These are phyloP conservation scores for Drosophila repleta DNA, from an alignment of 1,140 invertebrate genomes.

Conservation along the genomic window DNA sequence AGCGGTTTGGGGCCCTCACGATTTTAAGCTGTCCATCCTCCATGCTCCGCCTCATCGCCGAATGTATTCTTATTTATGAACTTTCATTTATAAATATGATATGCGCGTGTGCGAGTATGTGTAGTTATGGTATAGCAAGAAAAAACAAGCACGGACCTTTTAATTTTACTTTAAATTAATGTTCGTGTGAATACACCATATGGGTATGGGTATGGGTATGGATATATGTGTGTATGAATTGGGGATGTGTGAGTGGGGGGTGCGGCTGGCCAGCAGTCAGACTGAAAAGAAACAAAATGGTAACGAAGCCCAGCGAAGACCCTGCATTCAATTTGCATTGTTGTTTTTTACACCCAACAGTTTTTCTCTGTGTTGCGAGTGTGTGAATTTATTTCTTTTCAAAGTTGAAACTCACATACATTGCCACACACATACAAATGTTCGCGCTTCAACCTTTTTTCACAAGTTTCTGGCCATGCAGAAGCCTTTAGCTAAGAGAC, in stretches of 20 bases:
- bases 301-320: conserved; percentile 19
- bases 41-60: conserved; percentile 2
- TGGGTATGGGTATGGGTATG: not conserved
- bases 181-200: conserved; percentile 28
- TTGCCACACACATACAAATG: not conserved
- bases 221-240: not conserved
- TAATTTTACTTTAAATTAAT: conserved; percentile 78
- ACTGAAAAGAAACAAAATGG: conserved; percentile 36
- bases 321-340: conserved; percentile 69
- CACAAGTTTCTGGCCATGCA: conserved; percentile 6
- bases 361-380: conserved; percentile 23
- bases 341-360: conserved; percentile 19
- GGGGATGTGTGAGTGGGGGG: no score
- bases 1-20: conserved; percentile 11
- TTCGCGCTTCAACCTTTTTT: conserved; percentile 27
- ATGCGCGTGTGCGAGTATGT: conserved; percentile 12
- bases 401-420: conserved; percentile 57
- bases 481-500: conserved; percentile 9
- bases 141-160: conserved; percentile 37
- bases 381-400: conserved; percentile 56
- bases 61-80: conserved; percentile 70
- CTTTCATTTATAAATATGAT: conserved; percentile 41
- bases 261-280: not conserved
- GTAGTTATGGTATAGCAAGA: not conserved
- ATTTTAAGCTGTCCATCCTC: conserved; percentile 50